Conservation (phyloP, 2,797 vertebrate species). For the Leptoclinus maculatus region DNA sequence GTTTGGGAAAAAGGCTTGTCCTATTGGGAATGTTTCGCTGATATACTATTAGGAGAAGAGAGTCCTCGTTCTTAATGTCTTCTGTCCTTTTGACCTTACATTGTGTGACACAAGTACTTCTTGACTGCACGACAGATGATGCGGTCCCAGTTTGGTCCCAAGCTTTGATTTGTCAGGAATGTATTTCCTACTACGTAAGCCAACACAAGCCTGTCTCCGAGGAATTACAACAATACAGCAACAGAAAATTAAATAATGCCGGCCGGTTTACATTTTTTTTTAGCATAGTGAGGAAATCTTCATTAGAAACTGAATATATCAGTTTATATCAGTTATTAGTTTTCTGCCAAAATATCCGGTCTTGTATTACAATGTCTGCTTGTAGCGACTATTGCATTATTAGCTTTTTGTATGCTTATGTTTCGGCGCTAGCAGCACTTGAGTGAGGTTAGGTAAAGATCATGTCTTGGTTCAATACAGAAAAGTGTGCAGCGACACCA, state of each 20-base stretch:
- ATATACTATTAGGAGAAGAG: background rate
- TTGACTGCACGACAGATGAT: constrained; percentile 5
- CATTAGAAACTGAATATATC: background rate
- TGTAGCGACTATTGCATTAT: background rate
- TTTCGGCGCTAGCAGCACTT: background rate
- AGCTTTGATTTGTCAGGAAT: background rate
- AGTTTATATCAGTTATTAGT: background rate
- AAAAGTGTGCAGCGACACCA: background rate
- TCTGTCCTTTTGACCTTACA: background rate
- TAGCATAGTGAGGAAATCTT: background rate
- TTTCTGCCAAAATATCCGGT: background rate
- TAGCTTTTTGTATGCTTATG: background rate
- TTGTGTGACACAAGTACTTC: background rate
- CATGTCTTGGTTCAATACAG: background rate
- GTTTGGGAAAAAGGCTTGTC: background rate
- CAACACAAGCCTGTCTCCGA: background rate
- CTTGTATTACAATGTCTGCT: background rate
- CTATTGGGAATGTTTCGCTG: background rate
- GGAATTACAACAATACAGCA: background rate
- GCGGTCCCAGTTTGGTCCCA: background rate
- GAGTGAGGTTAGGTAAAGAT: background rate
- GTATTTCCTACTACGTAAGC: background rate
- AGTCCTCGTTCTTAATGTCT: constrained; percentile 4
- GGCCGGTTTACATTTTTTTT: background rate
- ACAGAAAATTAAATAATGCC: background rate